Percentiles rank a stretch among this genome's conserved stretches.
Evolutionary conservation across 2,888 invertebrate species (phyloP).

Genomic region (Hirtodrosophila cameraria): DNA sequence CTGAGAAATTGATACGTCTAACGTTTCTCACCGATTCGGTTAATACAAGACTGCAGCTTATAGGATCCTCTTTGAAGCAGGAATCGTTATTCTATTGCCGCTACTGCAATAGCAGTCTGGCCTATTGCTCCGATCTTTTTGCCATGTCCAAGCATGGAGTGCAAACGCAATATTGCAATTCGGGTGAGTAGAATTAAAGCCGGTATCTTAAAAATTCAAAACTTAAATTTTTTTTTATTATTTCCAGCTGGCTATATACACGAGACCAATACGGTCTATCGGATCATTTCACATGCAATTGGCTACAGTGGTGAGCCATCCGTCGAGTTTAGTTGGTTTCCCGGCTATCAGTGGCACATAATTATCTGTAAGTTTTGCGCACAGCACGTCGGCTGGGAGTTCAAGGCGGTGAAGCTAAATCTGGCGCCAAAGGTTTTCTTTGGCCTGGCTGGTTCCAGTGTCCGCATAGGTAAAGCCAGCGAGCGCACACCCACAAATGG

Average conservation of each 20-base stretch:
- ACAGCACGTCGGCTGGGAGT: constrained; percentile 92
- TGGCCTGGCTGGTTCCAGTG: constrained; percentile 88
- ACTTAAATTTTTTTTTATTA: neutral
- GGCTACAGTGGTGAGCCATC: constrained; percentile 86
- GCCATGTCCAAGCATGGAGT: constrained; percentile 93
- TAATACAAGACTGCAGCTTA: constrained; percentile 87
- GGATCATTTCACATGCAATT: constrained; percentile 84
- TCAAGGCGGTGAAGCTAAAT: constrained; percentile 87
- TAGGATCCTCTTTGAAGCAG: constrained; percentile 83
- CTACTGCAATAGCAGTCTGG: constrained; percentile 86
- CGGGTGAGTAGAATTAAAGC: constrained; percentile 82
- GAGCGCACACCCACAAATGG: constrained; percentile 58
- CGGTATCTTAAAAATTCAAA: neutral
- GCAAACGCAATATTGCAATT: constrained; percentile 92
- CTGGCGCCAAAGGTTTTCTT: constrained; percentile 89
- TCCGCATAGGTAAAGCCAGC: constrained; percentile 81
- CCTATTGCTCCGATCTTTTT: constrained; percentile 89
- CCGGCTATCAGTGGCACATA: constrained; percentile 93
- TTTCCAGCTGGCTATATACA: constrained; percentile 88
- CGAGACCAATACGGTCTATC: constrained; percentile 90
- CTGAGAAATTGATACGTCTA: constrained; percentile 87
- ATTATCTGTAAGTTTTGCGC: constrained; percentile 88
- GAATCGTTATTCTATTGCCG: constrained; percentile 86
- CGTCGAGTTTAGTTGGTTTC: constrained; percentile 93
- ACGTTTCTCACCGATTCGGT: constrained; percentile 89